Base-by-base conservation (phyloP, 2,888 invertebrate species). In the Drosophila paramelanica region DNA sequence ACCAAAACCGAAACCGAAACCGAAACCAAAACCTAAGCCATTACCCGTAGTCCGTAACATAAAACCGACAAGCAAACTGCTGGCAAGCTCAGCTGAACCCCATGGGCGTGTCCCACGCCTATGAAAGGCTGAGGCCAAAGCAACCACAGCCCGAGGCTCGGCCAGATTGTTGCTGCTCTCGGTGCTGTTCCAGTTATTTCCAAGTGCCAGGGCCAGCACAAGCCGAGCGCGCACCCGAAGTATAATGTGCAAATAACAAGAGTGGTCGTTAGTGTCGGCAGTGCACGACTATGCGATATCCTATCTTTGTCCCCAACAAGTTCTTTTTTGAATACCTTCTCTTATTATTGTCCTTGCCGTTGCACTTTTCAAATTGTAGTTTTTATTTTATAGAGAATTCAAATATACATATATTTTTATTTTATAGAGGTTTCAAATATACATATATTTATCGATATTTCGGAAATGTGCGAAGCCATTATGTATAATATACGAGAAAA, bases 31-130 rank as follows among this genome's bases (percentile, higher is more conserved):
- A 61, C 46, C 50, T 42, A 61, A 36, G 27, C 41, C 13, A 27
- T n/a, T 45, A 43, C 27, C 45, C 27, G 14, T 47, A 42, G 36
- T 17, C 23, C 55, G 58, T 58, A 76, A 62, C 67, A 62, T 13
- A 23, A 60, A 58, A 64, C 73, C 50, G 42, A 57, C 36, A 33
- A 42, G 62, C 53, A 52, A 60, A 56, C 46, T 27, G 67, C 61
- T 74, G 43, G 53, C 7, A 55, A 38, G 20, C 36, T 38, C 7
- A 27, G 27, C 39, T 13, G 17, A 8, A n/a, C 27, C 4, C 39
- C 5, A 8, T n/a, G 31, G 31, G 31, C 31, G 31, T 31, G 3
- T 3, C 31, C 31, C 31, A 31, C 31, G 31, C 31, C 31, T 31
- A 10, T 31, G 10, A 10, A 39, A 36, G 20, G 47, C 42, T 65